Conservation (phyloP, 2,888 invertebrate genomes). For the Pollenia griseotomentosa region DNA sequence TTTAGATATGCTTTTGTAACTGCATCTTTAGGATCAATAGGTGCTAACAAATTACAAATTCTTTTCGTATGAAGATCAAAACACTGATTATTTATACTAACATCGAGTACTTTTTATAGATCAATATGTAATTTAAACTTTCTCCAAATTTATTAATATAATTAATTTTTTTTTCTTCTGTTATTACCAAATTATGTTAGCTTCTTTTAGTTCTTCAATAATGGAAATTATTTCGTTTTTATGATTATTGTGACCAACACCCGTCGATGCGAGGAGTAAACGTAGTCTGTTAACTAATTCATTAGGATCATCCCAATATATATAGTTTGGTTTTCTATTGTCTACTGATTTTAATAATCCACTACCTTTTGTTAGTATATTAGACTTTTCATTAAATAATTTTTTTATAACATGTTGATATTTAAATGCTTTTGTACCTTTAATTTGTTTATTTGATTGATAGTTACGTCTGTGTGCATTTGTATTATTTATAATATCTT, state of each 20-base stretch:
- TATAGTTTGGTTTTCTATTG: slow-evolving; percentile 60
- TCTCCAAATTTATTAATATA: too few relatives aligned
- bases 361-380: slow-evolving; percentile 25
- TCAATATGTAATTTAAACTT: slow-evolving; percentile 50
- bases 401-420: slow-evolving; percentile 42
- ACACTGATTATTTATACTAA: not conserved
- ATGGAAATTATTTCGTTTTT: slow-evolving; percentile 61
- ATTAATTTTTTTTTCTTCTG: too few relatives aligned
- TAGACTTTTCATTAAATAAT: slow-evolving; percentile 29
- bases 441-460: slow-evolving; percentile 35
- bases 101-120: not conserved
- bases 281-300: slow-evolving; percentile 74
- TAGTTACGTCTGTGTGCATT: slow-evolving; percentile 57
- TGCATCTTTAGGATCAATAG: slow-evolving; percentile 36
- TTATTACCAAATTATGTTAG: slow-evolving; percentile 48
- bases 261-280: slow-evolving; percentile 63
- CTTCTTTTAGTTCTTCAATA: slow-evolving; percentile 49
- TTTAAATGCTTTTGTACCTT: slow-evolving; percentile 18
- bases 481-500: slow-evolving; percentile 56
- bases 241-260: slow-evolving; percentile 74
- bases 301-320: slow-evolving; percentile 77
- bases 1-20: slow-evolving; percentile 25
- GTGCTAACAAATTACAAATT: slow-evolving; percentile 35
- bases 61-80: slow-evolving; percentile 19
- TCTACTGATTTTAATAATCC: not conserved